Percentiles rank a stretch among this genome's conserved stretches.
phyloP scores from a whole-genome alignment of 2,113 vertebrate genomes.

The Hippocampus barbouri region DNA sequence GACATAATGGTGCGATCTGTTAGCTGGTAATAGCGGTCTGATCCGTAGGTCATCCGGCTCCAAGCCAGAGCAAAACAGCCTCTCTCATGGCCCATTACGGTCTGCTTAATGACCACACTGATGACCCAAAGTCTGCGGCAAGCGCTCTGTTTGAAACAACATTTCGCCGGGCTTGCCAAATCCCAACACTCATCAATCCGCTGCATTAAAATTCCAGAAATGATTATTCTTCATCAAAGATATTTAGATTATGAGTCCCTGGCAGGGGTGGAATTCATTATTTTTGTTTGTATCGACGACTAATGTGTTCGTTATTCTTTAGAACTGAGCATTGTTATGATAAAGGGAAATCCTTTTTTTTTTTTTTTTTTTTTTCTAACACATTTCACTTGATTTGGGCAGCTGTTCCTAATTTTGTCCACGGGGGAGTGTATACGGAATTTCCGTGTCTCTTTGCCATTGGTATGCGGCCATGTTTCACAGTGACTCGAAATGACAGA shows the following conservation, averaged over 20 bases:
- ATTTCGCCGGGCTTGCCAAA: conserved; percentile 30
- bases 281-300: background rate
- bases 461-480: conserved; percentile 47
- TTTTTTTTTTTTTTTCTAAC: too few species aligned
- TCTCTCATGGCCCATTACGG: conserved; percentile 71
- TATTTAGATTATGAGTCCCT: background rate
- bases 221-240: background rate
- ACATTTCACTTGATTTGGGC: background rate
- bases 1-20: conserved; percentile 65
- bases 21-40: conserved; percentile 50
- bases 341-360: too few species aligned
- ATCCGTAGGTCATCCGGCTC: conserved; percentile 55
- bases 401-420: background rate
- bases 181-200: conserved; percentile 19
- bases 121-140: conserved; percentile 56
- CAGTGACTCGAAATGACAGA: conserved; percentile 59
- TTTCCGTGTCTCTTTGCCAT: conserved; percentile 19
- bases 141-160: conserved; percentile 58
- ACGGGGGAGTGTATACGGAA: background rate
- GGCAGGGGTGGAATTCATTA: background rate
- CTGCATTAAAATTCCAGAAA: conserved; percentile 1
- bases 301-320: background rate
- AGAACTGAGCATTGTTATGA: background rate
- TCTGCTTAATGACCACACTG: conserved; percentile 66
- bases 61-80: conserved; percentile 60